These are phyloP conservation scores for Amazona finschi DNA, from an alignment of 2,797 vertebrate species.

Conservation along the genomic window DNA sequence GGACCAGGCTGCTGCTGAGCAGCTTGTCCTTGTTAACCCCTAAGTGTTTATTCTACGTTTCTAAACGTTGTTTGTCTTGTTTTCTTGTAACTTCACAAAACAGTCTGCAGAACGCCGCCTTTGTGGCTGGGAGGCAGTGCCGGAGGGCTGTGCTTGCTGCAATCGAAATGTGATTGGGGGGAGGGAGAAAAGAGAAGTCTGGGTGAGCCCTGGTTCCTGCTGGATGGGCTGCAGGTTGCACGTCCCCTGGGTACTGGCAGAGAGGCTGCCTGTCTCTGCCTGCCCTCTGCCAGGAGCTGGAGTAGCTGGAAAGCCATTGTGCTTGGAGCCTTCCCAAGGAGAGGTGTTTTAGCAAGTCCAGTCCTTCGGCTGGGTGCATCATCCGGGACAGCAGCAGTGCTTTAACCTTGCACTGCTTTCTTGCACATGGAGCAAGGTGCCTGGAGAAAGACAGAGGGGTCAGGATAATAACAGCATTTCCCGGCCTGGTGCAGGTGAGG, in stretches of 20 bases:
- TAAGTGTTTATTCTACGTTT: not conserved
- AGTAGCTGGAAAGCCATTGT: not conserved
- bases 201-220: not conserved
- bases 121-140: not conserved
- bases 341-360: not conserved
- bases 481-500: accelerated
- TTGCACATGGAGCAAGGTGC: not conserved
- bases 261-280: not conserved
- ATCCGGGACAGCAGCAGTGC: accelerated
- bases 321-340: not conserved
- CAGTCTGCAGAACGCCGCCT: not conserved
- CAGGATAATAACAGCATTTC: not conserved
- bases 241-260: not conserved
- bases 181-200: not conserved
- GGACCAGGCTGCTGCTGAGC: not conserved
- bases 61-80: not conserved
- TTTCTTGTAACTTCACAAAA: not conserved
- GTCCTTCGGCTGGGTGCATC: not conserved
- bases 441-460: not conserved
- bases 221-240: not conserved
- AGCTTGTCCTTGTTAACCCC: not conserved
- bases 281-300: not conserved
- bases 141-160: not conserved
- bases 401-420: not conserved
- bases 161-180: not conserved